Evolutionary conservation across 2,888 invertebrate species (phyloP).

Genomic region (Anthrax anthrax): DNA sequence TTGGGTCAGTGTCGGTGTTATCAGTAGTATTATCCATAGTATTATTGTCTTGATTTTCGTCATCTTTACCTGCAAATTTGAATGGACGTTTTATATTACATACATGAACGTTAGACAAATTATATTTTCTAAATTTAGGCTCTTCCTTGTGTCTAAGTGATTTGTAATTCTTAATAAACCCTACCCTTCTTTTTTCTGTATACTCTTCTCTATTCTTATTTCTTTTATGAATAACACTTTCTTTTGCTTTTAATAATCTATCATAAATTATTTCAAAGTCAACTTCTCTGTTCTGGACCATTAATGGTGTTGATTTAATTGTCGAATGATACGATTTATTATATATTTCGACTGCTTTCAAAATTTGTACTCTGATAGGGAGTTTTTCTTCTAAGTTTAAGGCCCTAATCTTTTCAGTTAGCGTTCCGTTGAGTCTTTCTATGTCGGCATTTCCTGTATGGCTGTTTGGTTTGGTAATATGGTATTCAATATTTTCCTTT

Average conservation of each 20-base stretch:
- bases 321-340: not conserved
- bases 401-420: constrained; percentile 1
- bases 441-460: not conserved
- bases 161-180: constrained; percentile 1
- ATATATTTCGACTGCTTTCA: not conserved
- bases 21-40: not conserved
- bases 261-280: not conserved
- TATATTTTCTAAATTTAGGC: constrained; percentile 8
- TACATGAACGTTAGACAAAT: constrained; percentile 5
- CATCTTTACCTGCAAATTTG: constrained; percentile 3
- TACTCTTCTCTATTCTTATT: not conserved
- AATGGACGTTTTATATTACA: constrained; percentile 6
- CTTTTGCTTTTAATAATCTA: not conserved
- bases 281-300: not conserved
- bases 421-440: constrained; percentile 1
- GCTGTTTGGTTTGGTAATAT: not conserved
- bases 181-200: not conserved
- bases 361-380: not conserved
- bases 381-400: constrained; percentile 3
- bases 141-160: constrained; percentile 6
- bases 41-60: not conserved
- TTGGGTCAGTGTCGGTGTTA: not conserved
- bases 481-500: not conserved
- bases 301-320: not conserved
- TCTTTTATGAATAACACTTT: not conserved